phyloP scores from a whole-genome alignment of 2,888 invertebrate species.

The Cyrtodaria siliqua region DNA sequence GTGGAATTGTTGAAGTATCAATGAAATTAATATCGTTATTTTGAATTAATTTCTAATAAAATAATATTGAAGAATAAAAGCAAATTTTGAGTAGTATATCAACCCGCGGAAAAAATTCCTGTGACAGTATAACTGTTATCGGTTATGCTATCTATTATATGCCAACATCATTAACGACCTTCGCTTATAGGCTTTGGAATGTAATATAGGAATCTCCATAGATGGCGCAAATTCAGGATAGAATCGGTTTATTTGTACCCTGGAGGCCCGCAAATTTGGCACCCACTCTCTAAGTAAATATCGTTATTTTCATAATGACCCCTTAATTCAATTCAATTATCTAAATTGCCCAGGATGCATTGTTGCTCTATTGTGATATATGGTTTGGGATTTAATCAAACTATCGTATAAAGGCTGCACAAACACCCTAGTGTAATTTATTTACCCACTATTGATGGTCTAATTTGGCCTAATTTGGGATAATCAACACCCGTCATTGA shows the following conservation, averaged over 20 bases:
- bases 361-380: slow-evolving; percentile 36
- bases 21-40: too few relatives aligned
- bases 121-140: too few relatives aligned
- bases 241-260: neutral
- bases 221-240: too few relatives aligned
- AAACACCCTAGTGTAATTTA: slow-evolving; percentile 57
- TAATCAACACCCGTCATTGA: slow-evolving; percentile 44
- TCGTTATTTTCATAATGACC: slow-evolving; percentile 26
- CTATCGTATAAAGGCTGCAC: slow-evolving; percentile 29
- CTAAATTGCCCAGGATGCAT: neutral
- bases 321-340: slow-evolving; percentile 6
- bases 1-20: too few relatives aligned
- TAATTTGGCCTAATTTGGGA: slow-evolving; percentile 60
- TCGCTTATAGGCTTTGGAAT: too few relatives aligned
- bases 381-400: slow-evolving; percentile 50
- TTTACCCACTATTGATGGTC: slow-evolving; percentile 37
- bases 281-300: slow-evolving; percentile 9
- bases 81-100: too few relatives aligned
- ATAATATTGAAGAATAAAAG: too few relatives aligned
- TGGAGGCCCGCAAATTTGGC: neutral
- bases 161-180: too few relatives aligned
- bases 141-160: too few relatives aligned
- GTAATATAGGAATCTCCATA: too few relatives aligned
- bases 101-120: too few relatives aligned
- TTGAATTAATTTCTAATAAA: too few relatives aligned